Base-by-base conservation (phyloP, 2,888 invertebrate genomes). In the Ormyrus nitidulus region DNA sequence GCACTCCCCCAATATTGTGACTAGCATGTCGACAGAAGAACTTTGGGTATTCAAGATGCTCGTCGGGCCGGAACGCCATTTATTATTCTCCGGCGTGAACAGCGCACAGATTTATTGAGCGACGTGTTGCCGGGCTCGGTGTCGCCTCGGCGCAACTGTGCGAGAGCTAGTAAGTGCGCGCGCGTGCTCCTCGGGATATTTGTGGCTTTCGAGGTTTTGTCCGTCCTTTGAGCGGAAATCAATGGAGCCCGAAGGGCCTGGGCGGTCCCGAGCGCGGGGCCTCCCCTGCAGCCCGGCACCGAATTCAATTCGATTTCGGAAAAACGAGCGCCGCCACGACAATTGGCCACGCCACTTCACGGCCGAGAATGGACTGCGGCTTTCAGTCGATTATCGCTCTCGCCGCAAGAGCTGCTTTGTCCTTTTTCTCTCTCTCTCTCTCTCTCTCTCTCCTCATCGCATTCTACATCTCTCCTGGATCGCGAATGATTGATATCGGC, bases 1-100 rank as follows among this genome's bases (percentile, higher is more conserved):
- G 83, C 86, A 89, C 90, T 89, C 90, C 90, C 89, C 88, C 90
- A 90, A 90, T 90, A 90, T 90, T 90, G 88, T 90, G 90, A 90
- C 90, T 89, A 88, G 86, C 86, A 88, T 88, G 89, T 89, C 89
- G 89, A 88, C 89, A 87, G 85, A 85, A 81, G 79, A 83, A 83
- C 79, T 82, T 83, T 81, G 82, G 83, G 85, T 86, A 89, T 90
- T 90, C 86, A 90, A 83, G 78, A 83, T 89, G 89, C 85, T 88
- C 89, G 86, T 81, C 86, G 87, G 88, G 85, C 89, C 89, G 90
- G 87, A 85, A 90, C 89, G 89, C 89, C 86, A 90, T 90, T 90
- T 87, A 89, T 88, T 89, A 85, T 84, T 80, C 83, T 78, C 80
- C 80, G 77, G 77, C 84, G 82, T 77, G 78, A 81, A 83, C 84